Base-by-base conservation (phyloP, 2,113 vertebrate genomes). In the Atherinomorus stipes region DNA sequence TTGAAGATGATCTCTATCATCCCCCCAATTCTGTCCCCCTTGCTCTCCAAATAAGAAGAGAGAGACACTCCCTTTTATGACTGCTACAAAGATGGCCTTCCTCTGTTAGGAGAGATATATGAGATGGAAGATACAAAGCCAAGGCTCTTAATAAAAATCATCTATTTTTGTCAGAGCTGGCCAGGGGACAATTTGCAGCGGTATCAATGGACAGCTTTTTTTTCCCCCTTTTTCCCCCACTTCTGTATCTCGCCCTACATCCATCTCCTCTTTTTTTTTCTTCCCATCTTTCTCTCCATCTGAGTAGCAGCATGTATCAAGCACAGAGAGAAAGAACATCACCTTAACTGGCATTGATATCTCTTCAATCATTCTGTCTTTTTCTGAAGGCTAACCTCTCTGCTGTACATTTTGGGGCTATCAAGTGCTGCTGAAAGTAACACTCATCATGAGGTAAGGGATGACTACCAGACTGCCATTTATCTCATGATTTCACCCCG, bases 81-180 rank as follows among this genome's bases (percentile, higher is more conserved):
- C 53, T 12, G 37, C 34, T 69, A 66, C 81, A 82, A 70, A 87
- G 78, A 90, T 83, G 88, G 89, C 90, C 90, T 91, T 90, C 85
- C 76, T 76, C 76, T 85, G 81, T 86, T 87, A 67, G 64, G 74
- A 60, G 75, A 93, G 91, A 93, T 91, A 85, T 92, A 93, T 88
- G 88, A 87, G 80, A 80, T 76, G 74, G 80, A 64, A 71, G 84
- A 91, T 81, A 90, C 83, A 80, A 91, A 91, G 84, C 84, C 91
- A 88, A 89, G 87, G 82, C 85, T 86, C 86, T 91, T 90, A 91
- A 93, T 93, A 91, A 90, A 93, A 93, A 92, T 92, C 89, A 92
- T 93, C 88, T 77, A 89, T 94, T 94, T 93, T 85, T 91, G 91
- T 94, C 92, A 90, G 82, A 84, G 85, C 64, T 51, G 67, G 84